Conservation (phyloP, 2,113 vertebrate genomes). For the Sula dactylatra region DNA sequence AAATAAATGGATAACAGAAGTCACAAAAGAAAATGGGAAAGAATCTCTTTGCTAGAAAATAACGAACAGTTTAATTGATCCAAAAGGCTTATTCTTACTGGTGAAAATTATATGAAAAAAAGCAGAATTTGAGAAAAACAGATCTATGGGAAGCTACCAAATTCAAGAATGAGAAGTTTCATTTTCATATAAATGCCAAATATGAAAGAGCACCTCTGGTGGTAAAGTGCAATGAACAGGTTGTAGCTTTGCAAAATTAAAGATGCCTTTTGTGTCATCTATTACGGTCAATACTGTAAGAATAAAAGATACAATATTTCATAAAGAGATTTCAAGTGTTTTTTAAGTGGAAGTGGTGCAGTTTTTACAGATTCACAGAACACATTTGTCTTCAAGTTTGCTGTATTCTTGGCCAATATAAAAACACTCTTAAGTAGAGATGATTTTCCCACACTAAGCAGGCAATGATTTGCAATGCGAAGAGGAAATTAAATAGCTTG, state of each 20-base stretch:
- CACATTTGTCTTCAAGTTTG: not conserved
- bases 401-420: not conserved
- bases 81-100: not conserved
- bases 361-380: not conserved
- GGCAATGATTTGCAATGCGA: not conserved
- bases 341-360: not conserved
- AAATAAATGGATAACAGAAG: not conserved
- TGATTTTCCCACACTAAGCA: not conserved
- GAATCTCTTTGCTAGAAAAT: not conserved
- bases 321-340: not conserved
- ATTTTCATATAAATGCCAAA: not conserved
- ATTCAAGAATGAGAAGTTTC: not conserved
- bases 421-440: not conserved
- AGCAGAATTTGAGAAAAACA: not conserved
- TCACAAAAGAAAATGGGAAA: not conserved
- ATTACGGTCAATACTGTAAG: not conserved
- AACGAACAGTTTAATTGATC: not conserved
- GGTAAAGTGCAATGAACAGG: not conserved
- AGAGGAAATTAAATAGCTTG: not conserved
- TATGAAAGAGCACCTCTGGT: not conserved
- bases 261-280: not conserved
- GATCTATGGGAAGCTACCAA: not conserved
- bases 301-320: not conserved
- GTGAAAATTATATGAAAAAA: not conserved
- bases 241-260: not conserved